phyloP scores from a whole-genome alignment of 2,797 vertebrate genomes.

The Melanotaenia maccullochi region DNA sequence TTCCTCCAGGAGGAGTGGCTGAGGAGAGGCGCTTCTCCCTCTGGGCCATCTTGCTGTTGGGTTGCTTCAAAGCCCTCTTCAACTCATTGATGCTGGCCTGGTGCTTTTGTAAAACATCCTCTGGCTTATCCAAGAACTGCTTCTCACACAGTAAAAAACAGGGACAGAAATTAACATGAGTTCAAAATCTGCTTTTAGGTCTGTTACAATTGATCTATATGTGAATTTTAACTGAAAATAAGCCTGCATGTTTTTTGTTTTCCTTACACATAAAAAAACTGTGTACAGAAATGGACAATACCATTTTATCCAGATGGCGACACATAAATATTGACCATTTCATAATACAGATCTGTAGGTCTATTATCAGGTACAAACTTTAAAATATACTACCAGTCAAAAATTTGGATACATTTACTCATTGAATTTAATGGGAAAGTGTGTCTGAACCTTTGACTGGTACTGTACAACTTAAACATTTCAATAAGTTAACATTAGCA shows the following conservation, averaged over 20 bases:
- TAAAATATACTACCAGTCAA: background rate
- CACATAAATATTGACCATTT: slow-evolving; percentile 10
- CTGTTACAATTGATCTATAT: background rate
- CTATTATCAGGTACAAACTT: background rate
- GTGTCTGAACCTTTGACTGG: background rate
- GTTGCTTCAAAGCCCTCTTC: slow-evolving; percentile 95
- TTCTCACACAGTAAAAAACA: slow-evolving; percentile 55
- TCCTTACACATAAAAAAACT: background rate
- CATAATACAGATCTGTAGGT: background rate
- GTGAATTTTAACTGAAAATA: background rate
- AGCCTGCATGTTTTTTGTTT: background rate
- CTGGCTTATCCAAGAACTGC: slow-evolving; percentile 97
- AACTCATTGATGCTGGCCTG: slow-evolving; percentile 99
- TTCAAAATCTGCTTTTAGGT: slow-evolving; percentile 3
- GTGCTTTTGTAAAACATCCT: slow-evolving; percentile 97
- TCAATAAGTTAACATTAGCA: slow-evolving; percentile 1
- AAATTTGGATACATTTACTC: background rate
- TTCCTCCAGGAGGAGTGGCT: slow-evolving; percentile 87
- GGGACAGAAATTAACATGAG: slow-evolving; percentile 1
- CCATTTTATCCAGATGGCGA: background rate
- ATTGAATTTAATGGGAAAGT: background rate
- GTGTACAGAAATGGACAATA: background rate
- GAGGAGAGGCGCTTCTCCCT: slow-evolving; percentile 91
- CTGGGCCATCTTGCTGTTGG: slow-evolving; percentile 96
- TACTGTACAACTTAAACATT: background rate